These are phyloP conservation scores for Sicus ferrugineus DNA, from an alignment of 2,888 invertebrate genomes.

Conservation along the genomic window DNA sequence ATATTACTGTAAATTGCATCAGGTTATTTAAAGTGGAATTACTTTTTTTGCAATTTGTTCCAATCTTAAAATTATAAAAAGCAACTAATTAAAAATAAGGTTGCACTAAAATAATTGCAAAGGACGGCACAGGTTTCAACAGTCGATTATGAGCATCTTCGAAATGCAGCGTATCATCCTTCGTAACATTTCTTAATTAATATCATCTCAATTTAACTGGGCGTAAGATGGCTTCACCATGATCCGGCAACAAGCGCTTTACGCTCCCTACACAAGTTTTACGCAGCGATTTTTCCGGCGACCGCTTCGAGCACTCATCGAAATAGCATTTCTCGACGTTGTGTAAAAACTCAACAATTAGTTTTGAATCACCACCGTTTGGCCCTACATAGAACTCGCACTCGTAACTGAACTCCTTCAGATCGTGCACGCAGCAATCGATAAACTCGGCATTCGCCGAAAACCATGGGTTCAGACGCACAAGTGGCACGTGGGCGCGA, in stretches of 20 bases:
- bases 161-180: neutral
- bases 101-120: neutral
- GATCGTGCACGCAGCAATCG: slow-evolving; percentile 76
- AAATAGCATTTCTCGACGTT: slow-evolving; percentile 70
- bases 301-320: slow-evolving; percentile 67
- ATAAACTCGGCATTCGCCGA: slow-evolving; percentile 76
- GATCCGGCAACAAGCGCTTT: slow-evolving; percentile 55
- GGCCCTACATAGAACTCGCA: slow-evolving; percentile 80
- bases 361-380: slow-evolving; percentile 77
- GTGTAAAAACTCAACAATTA: slow-evolving; percentile 73
- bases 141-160: neutral
- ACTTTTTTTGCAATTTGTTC: too few relatives aligned
- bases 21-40: too few relatives aligned
- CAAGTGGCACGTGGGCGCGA: slow-evolving; percentile 68
- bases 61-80: too few relatives aligned
- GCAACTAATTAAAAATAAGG: neutral
- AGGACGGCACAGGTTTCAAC: neutral
- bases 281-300: slow-evolving; percentile 66
- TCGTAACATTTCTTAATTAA: neutral
- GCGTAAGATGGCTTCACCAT: slow-evolving; percentile 57
- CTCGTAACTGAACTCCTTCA: slow-evolving; percentile 67
- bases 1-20: too few relatives aligned
- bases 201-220: slow-evolving; percentile 52
- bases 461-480: slow-evolving; percentile 71
- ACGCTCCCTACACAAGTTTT: slow-evolving; percentile 70